phyloP scores from a whole-genome alignment of 2,888 invertebrate species.

The Agrotis puta region DNA sequence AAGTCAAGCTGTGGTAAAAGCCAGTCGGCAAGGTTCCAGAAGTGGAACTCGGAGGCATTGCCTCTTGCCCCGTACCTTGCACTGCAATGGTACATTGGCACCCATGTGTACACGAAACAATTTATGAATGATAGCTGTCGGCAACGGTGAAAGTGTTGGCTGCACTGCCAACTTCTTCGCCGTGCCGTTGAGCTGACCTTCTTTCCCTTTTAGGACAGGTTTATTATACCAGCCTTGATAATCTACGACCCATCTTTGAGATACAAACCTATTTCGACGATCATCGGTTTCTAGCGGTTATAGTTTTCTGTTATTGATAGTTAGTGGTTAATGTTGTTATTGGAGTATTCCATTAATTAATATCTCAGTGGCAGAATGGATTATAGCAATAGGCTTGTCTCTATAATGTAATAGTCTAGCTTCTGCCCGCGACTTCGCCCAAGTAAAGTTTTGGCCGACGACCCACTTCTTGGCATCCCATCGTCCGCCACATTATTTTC shows the following conservation, averaged over 20 bases:
- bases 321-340: neutral
- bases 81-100: constrained; percentile 27
- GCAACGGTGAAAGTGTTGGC: constrained; percentile 44
- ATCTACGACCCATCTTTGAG: neutral
- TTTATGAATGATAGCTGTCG: constrained; percentile 29
- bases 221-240: neutral
- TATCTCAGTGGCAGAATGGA: neutral
- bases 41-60: constrained; percentile 7
- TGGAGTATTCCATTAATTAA: neutral
- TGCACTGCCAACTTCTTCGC: constrained; percentile 45
- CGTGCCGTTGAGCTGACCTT: constrained; percentile 21
- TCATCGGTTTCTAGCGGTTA: neutral
- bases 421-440: too few species aligned
- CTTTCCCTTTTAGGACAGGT: constrained; percentile 26
- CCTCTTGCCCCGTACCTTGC: constrained; percentile 11
- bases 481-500: too few species aligned
- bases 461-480: too few species aligned
- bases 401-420: too few species aligned
- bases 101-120: constrained; percentile 10
- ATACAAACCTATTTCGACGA: neutral
- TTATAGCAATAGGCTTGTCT: neutral
- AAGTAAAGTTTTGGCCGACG: too few species aligned
- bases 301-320: too few species aligned
- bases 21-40: neutral
- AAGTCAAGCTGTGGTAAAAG: constrained; percentile 11